These are phyloP conservation scores for Phaethon lepturus DNA, from an alignment of 2,113 vertebrate species.

Conservation along the genomic window DNA sequence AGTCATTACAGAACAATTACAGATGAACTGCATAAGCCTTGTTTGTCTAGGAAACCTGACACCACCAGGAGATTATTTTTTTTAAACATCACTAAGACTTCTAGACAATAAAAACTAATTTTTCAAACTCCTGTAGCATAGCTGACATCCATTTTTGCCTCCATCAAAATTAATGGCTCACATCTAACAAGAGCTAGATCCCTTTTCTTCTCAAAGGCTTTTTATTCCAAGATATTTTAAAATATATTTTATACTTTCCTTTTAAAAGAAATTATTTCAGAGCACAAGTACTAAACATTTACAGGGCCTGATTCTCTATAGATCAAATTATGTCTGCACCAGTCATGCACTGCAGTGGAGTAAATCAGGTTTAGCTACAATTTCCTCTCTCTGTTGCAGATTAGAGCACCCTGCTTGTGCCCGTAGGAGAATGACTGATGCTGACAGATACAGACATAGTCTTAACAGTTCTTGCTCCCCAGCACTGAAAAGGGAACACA, in stretches of 20 bases:
- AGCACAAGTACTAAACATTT: background rate
- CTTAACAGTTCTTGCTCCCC: background rate
- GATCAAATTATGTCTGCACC: background rate
- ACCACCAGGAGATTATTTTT: background rate
- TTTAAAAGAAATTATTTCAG: background rate
- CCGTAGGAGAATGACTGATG: background rate
- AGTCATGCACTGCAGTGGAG: background rate
- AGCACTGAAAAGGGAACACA: background rate
- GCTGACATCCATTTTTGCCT: background rate
- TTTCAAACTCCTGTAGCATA: background rate
- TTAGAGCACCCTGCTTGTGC: background rate
- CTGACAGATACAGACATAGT: background rate
- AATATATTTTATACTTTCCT: background rate
- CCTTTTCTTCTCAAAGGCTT: background rate
- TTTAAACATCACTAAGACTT: background rate
- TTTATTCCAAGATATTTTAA: background rate
- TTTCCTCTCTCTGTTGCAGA: background rate
- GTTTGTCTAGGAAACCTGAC: background rate
- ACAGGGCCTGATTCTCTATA: background rate
- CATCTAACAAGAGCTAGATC: background rate
- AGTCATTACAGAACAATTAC: background rate
- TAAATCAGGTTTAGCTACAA: background rate
- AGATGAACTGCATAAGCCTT: background rate
- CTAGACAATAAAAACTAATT: background rate
- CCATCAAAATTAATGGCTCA: background rate